Evolutionary conservation across 2,113 vertebrate species (phyloP).

Genomic region (Catagonus wagneri): DNA sequence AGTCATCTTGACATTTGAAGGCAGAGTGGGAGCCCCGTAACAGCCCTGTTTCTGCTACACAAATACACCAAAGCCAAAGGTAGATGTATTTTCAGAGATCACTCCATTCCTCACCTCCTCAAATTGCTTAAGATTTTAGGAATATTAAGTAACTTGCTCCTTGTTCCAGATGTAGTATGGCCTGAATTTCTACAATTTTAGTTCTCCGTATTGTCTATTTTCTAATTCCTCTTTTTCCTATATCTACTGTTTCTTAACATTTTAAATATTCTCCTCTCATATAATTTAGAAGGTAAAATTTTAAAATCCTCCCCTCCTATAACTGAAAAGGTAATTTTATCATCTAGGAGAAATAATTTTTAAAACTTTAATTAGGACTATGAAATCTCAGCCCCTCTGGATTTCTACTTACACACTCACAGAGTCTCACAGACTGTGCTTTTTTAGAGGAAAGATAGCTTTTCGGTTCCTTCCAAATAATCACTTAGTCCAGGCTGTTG

Average conservation of each 20-base stretch:
- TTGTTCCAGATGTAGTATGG: neutral
- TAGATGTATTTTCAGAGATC: neutral
- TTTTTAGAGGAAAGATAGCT: conserved; percentile 18
- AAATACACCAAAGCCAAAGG: neutral
- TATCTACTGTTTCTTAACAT: neutral
- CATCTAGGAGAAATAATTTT: neutral
- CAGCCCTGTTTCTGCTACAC: neutral
- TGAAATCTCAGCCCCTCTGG: neutral
- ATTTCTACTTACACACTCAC: neutral
- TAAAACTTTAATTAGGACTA: neutral
- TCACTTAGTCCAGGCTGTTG: conserved; percentile 57
- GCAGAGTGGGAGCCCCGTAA: neutral
- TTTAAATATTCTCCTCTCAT: neutral
- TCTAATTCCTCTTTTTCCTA: neutral
- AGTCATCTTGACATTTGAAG: neutral
- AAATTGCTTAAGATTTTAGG: neutral
- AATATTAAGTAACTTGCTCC: neutral
- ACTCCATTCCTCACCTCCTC: neutral
- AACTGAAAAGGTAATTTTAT: neutral
- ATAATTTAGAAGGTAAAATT: neutral
- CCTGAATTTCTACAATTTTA: neutral
- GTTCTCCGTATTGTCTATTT: neutral
- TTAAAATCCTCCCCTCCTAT: neutral
- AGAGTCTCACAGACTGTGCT: neutral
- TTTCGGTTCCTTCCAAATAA: conserved; percentile 48